A percentile compares a stretch with the other conserved stretches of the same genome.
These are phyloP conservation scores for Oeneis ivallda DNA, from an alignment of 2,888 invertebrate genomes.

Conservation along the genomic window DNA sequence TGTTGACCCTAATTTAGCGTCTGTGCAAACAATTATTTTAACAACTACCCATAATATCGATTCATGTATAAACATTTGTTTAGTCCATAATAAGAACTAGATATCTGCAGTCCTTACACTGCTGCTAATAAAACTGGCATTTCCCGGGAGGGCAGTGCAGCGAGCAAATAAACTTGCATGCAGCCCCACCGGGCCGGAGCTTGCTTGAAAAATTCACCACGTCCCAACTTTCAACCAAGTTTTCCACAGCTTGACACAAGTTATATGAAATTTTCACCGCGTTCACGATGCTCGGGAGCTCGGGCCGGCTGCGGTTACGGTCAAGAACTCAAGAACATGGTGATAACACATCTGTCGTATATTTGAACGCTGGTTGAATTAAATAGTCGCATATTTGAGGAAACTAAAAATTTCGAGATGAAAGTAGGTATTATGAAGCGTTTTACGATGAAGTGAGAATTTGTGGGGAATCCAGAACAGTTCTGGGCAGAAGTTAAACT, in stretches of 20 bases:
- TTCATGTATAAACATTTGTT: no score
- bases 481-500: no score
- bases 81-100: background rate
- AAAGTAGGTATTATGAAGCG: no score
- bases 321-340: background rate
- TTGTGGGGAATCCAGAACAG: no score
- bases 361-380: background rate
- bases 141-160: slow-evolving; percentile 1
- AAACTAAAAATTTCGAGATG: no score
- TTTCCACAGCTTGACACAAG: slow-evolving; percentile 37
- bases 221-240: slow-evolving; percentile 37
- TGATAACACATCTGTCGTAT: background rate
- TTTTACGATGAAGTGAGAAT: no score
- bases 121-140: slow-evolving; percentile 2
- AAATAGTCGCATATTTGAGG: background rate
- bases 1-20: background rate
- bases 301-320: background rate
- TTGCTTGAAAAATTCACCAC: slow-evolving; percentile 42
- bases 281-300: slow-evolving; percentile 27
- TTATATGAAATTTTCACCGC: slow-evolving; percentile 40
- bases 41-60: no score
- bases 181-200: slow-evolving; percentile 17
- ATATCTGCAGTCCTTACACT: background rate
- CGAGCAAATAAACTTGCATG: slow-evolving; percentile 3
- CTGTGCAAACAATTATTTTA: no score